Evolutionary conservation across 2,888 invertebrate species (phyloP), one percentile per base, ranked within the genome.

Genomic region (Ischnura elegans): DNA sequence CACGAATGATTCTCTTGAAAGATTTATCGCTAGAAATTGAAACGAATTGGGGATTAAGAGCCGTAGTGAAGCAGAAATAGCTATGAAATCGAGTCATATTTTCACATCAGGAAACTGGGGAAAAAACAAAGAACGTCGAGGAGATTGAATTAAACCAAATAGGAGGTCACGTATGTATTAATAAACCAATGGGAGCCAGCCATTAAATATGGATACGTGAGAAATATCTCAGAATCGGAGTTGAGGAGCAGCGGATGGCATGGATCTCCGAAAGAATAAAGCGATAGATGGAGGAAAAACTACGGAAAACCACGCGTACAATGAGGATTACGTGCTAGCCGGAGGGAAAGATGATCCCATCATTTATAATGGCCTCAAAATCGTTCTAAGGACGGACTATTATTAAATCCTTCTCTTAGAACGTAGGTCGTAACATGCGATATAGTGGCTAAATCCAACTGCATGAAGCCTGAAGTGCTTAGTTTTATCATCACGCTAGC

Each of bases 81-180:
- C 29, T 13, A 8, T 10, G 8, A 76, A 36, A 36, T 76, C 76
- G 36, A 36, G 76, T 36, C 76, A 76, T 76, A 76, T 36, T 76
- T 76, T 36, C 76, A 76, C 36, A n/a, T 36, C 76, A 8, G 29
- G n/a, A 76, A 25, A 29, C 6, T 25, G 29, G 6, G 29, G 2
- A 76, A 36, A 76, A 76, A 29, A 36, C 29, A 76, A 66, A n/a
- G n/a, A 21, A 76, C 76, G 76, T 76, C 76, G 29, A 36, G n/a
- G 25, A 76, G 76, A 76, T 76, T 76, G 76, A 76, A 76, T 76
- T 76, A 76, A 76, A 76, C 76, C 76, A 2, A n/a, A 25, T 76
- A 36, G 29, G 29, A 29, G 76, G 76, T 36, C 76, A 36, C 76
- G 36, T 36, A 4, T 16, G 76, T 76, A 61, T 29, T 29, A 76